Conservation (phyloP, 2,888 invertebrate genomes). For the Ischnus inquisitorius region DNA sequence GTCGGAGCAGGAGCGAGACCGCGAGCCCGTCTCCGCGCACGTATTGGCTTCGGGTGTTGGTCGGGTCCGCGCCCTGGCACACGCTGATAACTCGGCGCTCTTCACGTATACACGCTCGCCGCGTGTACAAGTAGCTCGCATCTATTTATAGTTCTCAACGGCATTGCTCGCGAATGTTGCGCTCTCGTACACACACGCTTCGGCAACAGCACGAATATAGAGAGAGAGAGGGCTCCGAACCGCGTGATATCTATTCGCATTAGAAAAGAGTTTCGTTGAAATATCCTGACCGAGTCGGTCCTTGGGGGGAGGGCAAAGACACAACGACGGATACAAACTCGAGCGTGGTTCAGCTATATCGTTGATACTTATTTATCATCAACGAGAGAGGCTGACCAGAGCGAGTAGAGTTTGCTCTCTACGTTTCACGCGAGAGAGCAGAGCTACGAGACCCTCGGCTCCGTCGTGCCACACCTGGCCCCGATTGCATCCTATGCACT, state of each 20-base stretch:
- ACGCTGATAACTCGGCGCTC: conserved; percentile 55
- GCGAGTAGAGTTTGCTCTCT: conserved; percentile 38
- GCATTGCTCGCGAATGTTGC: conserved; percentile 51
- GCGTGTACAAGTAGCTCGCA: conserved; percentile 81
- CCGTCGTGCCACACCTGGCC: conserved; percentile 82
- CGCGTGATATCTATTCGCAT: background rate
- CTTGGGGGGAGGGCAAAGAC: background rate
- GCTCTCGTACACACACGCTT: conserved; percentile 55
- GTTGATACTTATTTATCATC: conserved; percentile 53
- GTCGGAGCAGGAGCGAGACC: conserved; percentile 11
- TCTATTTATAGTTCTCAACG: conserved; percentile 81
- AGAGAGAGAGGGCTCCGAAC: background rate
- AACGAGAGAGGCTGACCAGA: conserved; percentile 43
- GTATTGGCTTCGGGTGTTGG: conserved; percentile 44
- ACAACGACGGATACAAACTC: conserved; percentile 14
- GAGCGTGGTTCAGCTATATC: background rate
- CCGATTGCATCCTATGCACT: conserved; percentile 80
- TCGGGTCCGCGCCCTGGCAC: conserved; percentile 63
- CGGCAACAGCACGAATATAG: background rate
- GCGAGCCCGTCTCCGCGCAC: too few species aligned
- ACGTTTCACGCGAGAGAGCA: conserved; percentile 42
- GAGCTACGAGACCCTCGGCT: conserved; percentile 36
- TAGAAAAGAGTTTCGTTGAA: conserved; percentile 42
- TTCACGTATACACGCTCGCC: conserved; percentile 61
- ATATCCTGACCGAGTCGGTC: too few species aligned